Evolutionary conservation across 1,140 invertebrate genomes (phyloP), one percentile per base, ranked within the genome.

Genomic region (Magallana angulata): DNA sequence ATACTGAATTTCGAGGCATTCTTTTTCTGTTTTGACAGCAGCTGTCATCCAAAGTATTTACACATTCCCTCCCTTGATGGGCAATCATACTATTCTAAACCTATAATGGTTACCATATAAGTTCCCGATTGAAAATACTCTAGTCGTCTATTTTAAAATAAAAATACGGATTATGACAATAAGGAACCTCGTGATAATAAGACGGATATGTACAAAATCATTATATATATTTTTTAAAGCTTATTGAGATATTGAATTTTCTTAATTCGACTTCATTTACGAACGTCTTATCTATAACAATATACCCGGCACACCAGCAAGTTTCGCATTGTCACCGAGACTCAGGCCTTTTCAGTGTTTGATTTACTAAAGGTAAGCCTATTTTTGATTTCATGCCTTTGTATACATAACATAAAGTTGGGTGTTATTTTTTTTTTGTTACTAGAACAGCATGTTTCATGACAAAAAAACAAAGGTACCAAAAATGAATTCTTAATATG

Each of bases 301-400:
- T 76, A 36, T 30, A 76, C 68, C 68, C 68, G 60, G 24, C 68
- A 36, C 68, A 36, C 68, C 68, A 76, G 5, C 68, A 30, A 30
- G 68, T 76, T 76, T 76, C 68, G 68, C 68, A 76, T 76, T 76
- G 68, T 76, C 68, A 76, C 68, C 68, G 68, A 24, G n/a, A n/a
- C 60, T n/a, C n/a, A 0, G 60, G 36, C 36, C 36, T 48, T 5
- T 48, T n/a, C 14, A 16, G 60, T 62, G 60, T 62, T 80, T 18
- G 24, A n/a, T 80, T 36, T 80, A 48, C 24, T 80, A 80, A 24
- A 80, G 24, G 18, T 16, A 24, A 24, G 24, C 24, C 24, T 24
- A n/a, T 5, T 48, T 48, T 48, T 48, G 2, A 48, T 3, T 48
- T 48, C 5, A 48, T 48, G 2, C 36, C 5, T 48, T 48, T 48